phyloP scores from a whole-genome alignment of 2,888 invertebrate species.

The Erebia palarica region DNA sequence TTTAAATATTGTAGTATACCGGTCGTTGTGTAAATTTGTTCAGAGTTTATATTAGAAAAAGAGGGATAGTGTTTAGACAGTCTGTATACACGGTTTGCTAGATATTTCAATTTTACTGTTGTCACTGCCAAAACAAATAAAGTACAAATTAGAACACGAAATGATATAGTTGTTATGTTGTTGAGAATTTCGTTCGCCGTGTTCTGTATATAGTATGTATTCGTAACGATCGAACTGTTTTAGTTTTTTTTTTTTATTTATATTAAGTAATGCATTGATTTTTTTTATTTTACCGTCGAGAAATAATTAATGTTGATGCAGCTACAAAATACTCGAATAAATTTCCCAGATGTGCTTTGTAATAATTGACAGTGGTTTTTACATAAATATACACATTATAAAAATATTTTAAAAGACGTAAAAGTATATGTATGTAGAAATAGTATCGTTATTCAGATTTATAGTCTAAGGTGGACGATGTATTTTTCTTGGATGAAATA shows the following conservation, averaged over 20 bases:
- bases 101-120: conserved; percentile 48
- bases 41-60: conserved; percentile 52
- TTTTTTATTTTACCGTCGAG: conserved; percentile 41
- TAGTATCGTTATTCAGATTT: conserved; percentile 61
- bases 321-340: conserved; percentile 46
- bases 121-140: conserved; percentile 73
- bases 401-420: conserved; percentile 53
- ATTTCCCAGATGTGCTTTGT: conserved; percentile 44
- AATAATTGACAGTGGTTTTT: conserved; percentile 39
- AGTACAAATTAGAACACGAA: conserved; percentile 66
- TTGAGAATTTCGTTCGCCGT: conserved; percentile 29
- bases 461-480: conserved; percentile 59
- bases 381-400: conserved; percentile 37
- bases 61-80: conserved; percentile 50
- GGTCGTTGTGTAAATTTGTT: conserved; percentile 53
- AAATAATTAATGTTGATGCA: conserved; percentile 39
- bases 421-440: conserved; percentile 37
- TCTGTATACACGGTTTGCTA: conserved; percentile 48
- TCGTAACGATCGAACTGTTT: conserved; percentile 38
- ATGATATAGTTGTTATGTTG: conserved; percentile 47
- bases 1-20: conserved; percentile 42
- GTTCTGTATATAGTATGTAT: conserved; percentile 32
- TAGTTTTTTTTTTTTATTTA: conserved; percentile 41
- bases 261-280: conserved; percentile 42
- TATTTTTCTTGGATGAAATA: conserved; percentile 67